These are phyloP conservation scores for Pegoplata infirma DNA, from an alignment of 2,888 invertebrate species.

Conservation along the genomic window DNA sequence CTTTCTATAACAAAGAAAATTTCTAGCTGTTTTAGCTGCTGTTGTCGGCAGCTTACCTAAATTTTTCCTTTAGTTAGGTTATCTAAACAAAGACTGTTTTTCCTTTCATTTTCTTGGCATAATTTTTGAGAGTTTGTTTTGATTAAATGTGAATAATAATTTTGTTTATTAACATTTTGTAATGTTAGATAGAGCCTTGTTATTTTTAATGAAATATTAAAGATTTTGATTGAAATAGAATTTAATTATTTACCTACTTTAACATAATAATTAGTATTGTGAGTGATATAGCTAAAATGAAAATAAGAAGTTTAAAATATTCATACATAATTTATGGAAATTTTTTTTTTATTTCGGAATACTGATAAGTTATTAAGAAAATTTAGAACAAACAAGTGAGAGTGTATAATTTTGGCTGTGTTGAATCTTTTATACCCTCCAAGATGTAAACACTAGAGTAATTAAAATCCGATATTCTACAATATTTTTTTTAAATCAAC, in stretches of 20 bases:
- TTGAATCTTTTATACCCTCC: too few relatives aligned
- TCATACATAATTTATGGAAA: too few relatives aligned
- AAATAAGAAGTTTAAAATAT: too few relatives aligned
- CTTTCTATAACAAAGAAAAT: not conserved
- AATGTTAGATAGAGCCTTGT: slow-evolving; percentile 1
- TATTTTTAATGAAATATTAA: slow-evolving; percentile 49
- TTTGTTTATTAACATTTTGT: slow-evolving; percentile 19
- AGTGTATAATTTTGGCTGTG: too few relatives aligned
- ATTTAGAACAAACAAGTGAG: too few relatives aligned
- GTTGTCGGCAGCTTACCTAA: slow-evolving; percentile 42
- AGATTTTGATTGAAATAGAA: slow-evolving; percentile 52
- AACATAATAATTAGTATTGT: slow-evolving; percentile 14
- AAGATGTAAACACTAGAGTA: too few relatives aligned
- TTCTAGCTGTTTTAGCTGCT: slow-evolving; percentile 4
- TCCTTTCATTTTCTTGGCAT: not conserved
- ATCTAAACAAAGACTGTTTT: slow-evolving; percentile 50
- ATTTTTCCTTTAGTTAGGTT: slow-evolving; percentile 42
- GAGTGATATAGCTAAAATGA: too few relatives aligned
- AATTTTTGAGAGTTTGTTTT: slow-evolving; percentile 46
- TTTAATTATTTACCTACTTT: slow-evolving; percentile 54
- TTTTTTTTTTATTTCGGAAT: too few relatives aligned
- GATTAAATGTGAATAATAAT: slow-evolving; percentile 58
- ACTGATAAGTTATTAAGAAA: too few relatives aligned
- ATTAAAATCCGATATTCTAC: too few relatives aligned
- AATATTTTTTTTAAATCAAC: too few relatives aligned